Base-by-base conservation (phyloP, 2,888 invertebrate genomes). In the Chelonus formosanus region DNA sequence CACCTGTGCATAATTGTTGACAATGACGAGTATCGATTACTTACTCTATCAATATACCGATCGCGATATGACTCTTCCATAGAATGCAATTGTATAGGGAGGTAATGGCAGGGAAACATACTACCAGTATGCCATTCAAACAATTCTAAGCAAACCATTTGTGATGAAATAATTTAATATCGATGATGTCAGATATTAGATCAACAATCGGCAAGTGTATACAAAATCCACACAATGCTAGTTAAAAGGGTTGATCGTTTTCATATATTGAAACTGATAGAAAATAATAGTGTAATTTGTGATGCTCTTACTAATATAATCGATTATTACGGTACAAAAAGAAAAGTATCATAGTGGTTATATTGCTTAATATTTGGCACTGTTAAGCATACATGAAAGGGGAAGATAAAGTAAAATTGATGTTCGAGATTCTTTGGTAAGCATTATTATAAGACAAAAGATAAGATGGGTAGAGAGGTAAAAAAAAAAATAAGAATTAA, bases 11-110 rank as follows among this genome's bases (percentile, higher is more conserved):
- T 35, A 40, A 8, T 40, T 52, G 40, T 53, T 43, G 44, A 61
- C 53, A 53, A 61, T 61, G 61, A 61, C 52, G n/a, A 31, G 31
- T 60, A 61, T 61, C 61, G 52, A 61, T 61, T 53, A 3, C 52
- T 58, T 34, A n/a, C 47, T 58, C 53, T 53, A 61, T 61, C 44
- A 53, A 34, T 34, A 32, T 20, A 7, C 20, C 43, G 52, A 52
- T 52, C 52, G 52, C 34, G 52, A 52, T 52, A 52, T 52, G 52
- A 52, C 34, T 52, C 52, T 52, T 52, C 52, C 52, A 32, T 4
- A 31, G 34, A 34, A 32, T 52, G 31, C 8, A 31, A 52, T 52
- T 52, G 52, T 48, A 31, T 52, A 31, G 32, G 8, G 4, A 31
- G 48, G 10, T 20, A 48, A n/a, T 20, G 10, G 10, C 48, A 48